A percentile compares a stretch with the other conserved stretches of the same genome.
phyloP scores from a whole-genome alignment of 2,113 vertebrate species.

The Trichechus manatus region DNA sequence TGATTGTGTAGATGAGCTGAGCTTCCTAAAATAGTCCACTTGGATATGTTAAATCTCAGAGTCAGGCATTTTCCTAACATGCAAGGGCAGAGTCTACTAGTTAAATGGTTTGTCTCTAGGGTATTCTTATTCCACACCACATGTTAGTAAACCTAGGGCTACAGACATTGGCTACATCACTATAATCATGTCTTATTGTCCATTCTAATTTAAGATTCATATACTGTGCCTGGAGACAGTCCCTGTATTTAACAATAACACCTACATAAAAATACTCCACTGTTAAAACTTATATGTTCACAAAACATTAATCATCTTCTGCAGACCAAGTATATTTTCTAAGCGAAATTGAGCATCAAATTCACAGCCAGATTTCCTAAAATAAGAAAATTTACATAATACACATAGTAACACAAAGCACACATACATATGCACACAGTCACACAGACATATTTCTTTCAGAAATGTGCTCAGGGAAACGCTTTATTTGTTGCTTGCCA shows the following conservation, averaged over 20 bases:
- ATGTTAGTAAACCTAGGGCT: background rate
- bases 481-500: background rate
- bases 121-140: background rate
- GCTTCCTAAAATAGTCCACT: background rate
- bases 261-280: constrained; percentile 51
- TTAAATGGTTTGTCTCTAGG: background rate
- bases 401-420: background rate
- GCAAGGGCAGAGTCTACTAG: background rate
- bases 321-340: background rate
- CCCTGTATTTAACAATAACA: constrained; percentile 52
- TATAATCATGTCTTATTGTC: background rate
- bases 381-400: background rate
- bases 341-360: constrained; percentile 48
- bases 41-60: constrained; percentile 2
- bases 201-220: background rate
- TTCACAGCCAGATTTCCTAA: constrained; percentile 15
- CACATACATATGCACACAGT: background rate
- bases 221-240: background rate
- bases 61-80: background rate
- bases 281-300: constrained; percentile 39
- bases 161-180: background rate
- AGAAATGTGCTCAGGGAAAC: background rate
- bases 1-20: background rate
- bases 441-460: background rate
- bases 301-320: constrained; percentile 20